Percentiles rank a stretch among this genome's conserved stretches.
These are phyloP conservation scores for Channa maculata DNA, from an alignment of 2,113 vertebrate species.

Conservation along the genomic window DNA sequence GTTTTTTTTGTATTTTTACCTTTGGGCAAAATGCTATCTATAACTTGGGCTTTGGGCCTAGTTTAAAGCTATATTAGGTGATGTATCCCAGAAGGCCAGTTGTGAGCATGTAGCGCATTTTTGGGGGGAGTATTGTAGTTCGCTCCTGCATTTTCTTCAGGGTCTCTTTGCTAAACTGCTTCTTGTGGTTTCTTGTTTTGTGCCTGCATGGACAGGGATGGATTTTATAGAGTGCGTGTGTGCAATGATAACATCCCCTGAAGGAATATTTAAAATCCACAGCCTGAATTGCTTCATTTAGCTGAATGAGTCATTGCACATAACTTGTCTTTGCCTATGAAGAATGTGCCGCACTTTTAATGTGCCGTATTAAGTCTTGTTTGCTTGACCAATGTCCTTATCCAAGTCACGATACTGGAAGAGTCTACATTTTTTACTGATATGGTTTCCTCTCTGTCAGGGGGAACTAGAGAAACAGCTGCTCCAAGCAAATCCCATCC, in stretches of 20 bases:
- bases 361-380: constrained; percentile 10
- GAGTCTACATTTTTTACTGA: background rate
- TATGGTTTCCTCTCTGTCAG: constrained; percentile 74
- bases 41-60: background rate
- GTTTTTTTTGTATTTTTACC: too few species aligned
- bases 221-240: constrained; percentile 12
- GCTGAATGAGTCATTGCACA: background rate
- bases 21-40: too few species aligned
- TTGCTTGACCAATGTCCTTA: background rate
- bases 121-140: background rate
- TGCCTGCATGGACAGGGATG: constrained; percentile 50
- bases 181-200: constrained; percentile 37
- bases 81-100: background rate
- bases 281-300: background rate
- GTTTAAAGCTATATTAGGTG: background rate
- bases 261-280: constrained; percentile 21
- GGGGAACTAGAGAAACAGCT: constrained; percentile 99
- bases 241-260: constrained; percentile 27
- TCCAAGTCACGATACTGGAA: background rate
- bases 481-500: constrained; percentile 97
- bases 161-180: constrained; percentile 34
- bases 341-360: background rate
- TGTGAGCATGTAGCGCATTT: too few species aligned
- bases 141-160: constrained; percentile 33
- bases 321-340: background rate